A percentile compares a stretch with the other conserved stretches of the same genome.
Conservation (phyloP, 2,888 invertebrate genomes). For the Cryptosula pallasiana region DNA sequence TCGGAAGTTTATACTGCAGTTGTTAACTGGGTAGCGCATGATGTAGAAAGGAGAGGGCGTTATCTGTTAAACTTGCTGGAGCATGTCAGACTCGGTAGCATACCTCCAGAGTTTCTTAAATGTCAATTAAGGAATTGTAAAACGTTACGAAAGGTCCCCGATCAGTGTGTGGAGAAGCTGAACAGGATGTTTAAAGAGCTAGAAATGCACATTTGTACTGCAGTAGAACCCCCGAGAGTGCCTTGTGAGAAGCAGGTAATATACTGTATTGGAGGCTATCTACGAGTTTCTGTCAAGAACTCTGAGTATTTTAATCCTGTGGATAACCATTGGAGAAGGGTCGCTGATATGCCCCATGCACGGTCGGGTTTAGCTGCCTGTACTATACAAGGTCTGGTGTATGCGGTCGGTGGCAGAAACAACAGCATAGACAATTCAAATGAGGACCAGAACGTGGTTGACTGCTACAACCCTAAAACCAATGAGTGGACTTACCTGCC, state of each 20-base stretch:
- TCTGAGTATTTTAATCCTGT: constrained; percentile 84
- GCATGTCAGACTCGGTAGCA: constrained; percentile 84
- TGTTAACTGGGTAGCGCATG: constrained; percentile 78
- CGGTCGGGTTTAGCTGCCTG: constrained; percentile 65
- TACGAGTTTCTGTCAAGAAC: constrained; percentile 75
- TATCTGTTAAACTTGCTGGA: constrained; percentile 82
- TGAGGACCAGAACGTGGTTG: constrained; percentile 61
- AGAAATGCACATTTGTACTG: constrained; percentile 74
- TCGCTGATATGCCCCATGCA: constrained; percentile 78
- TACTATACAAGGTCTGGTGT: constrained; percentile 65
- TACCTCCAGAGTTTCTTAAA: constrained; percentile 82
- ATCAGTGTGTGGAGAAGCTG: constrained; percentile 82
- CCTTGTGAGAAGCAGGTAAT: constrained; percentile 79
- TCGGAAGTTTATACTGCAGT: constrained; percentile 74
- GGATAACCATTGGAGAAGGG: constrained; percentile 74
- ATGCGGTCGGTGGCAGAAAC: constrained; percentile 86
- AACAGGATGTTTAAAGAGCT: constrained; percentile 82
- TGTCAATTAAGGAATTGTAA: constrained; percentile 87
- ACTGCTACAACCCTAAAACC: constrained; percentile 76
- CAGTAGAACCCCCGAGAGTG: constrained; percentile 70
- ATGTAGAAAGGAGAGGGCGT: constrained; percentile 72
- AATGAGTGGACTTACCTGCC: constrained; percentile 80
- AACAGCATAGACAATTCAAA: constrained; percentile 70
- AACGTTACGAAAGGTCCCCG: constrained; percentile 72
- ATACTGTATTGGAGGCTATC: constrained; percentile 86